Evolutionary conservation across 2,888 invertebrate species (phyloP), one percentile per base, ranked within the genome.

Genomic region (Rhamnusium bicolor): DNA sequence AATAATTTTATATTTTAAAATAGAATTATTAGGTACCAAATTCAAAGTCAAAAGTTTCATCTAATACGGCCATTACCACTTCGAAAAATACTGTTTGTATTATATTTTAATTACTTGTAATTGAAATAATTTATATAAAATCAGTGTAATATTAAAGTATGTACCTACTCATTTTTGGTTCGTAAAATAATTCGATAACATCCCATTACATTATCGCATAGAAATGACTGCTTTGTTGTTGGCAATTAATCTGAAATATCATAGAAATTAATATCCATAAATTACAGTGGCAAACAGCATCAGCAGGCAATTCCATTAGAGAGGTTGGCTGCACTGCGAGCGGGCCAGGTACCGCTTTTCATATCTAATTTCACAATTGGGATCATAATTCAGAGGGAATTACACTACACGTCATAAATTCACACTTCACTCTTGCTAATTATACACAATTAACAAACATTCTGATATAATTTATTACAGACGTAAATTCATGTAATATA

Each of bases 361-460:
- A 86, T 86, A 86, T 86, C 85, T 86, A 86, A 87, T 87, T 86
- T 86, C 87, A 82, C 86, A 87, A 87, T 87, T 87, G 87, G 85
- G 84, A 85, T 84, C 86, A 86, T 87, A 87, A 87, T 83, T 87
- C 86, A 86, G 83, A 62, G 73, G 66, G 78, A 81, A 80, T 81
- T 80, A 80, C 77, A 76, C 74, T 70, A 65, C 76, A 78, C 77
- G 77, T 75, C 77, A 75, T 70, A 71, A 74, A 77, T 72, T 73
- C 74, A 76, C 79, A 79, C 80, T 80, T 81, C 81, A 82, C 78
- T 81, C 77, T 75, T 71, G 76, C 74, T 80, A 82, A 82, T 82
- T 81, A 81, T 75, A 78, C 74, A 73, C 81, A 82, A 80, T 82
- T 82, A 81, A 65, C 78, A 72, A 75, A 77, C 78, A 76, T 81